Base-by-base conservation (phyloP, 2,888 invertebrate species). In the Dione juno region DNA sequence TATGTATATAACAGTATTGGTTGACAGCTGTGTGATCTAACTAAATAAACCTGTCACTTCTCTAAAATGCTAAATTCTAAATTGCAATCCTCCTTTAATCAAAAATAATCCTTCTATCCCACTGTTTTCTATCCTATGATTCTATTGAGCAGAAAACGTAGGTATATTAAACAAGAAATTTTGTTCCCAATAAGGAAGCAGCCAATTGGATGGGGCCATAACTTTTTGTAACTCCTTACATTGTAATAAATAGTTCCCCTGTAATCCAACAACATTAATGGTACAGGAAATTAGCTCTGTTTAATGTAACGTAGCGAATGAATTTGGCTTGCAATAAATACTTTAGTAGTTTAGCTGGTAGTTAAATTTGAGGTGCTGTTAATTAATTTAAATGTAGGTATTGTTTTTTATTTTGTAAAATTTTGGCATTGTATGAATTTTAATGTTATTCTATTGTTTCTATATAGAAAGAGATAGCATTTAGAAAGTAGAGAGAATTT, bases 241-340 rank as follows among this genome's bases (percentile, higher is more conserved):
- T 63, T 48, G 66, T 70, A 74, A 74, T 72, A 74, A 74, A 74
- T 74, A 72, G 72, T 70, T 69, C 58, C 66, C 63, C 50, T 63
- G 74, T 74, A 74, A 74, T 74, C 74, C 72, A 72, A 68, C 72
- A 73, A 74, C 69, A 67, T 52, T 74, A 73, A 74, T 73, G 67
- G 70, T 59, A 72, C 70, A 72, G 70, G 74, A 72, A 72, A 74
- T 74, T 74, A 74, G 74, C 71, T 66, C 59, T 61, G 72, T 67
- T 73, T 73, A 74, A 74, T 74, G 73, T 73, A 73, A 68, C 69
- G 74, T 71, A 59, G 68, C 69, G 73, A 58, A 57, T 48, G 37
- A 73, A 72, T 73, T 73, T 74, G 70, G 72, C 72, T 68, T 67
- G 70, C 57, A 66, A 72, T 74, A 74, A 74, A 74, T 74, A 74